A percentile compares a stretch with the other conserved stretches of the same genome.
phyloP scores from a whole-genome alignment of 1,140 invertebrate genomes.

The Cepaea nemoralis region DNA sequence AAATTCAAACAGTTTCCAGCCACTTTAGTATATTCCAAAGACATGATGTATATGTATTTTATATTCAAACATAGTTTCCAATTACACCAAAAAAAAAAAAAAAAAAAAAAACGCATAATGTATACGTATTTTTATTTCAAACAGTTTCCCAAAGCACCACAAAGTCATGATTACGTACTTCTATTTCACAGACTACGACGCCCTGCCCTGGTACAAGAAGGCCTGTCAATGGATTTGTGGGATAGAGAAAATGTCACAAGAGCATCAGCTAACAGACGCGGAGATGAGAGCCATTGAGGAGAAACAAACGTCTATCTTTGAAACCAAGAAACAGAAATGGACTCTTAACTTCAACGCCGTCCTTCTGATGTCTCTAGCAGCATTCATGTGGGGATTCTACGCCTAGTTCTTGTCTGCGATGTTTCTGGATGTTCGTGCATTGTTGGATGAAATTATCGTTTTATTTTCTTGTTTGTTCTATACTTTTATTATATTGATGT shows the following conservation, averaged over 20 bases:
- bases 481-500: too few relatives aligned
- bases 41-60: too few relatives aligned
- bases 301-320: conserved; percentile 63
- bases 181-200: conserved; percentile 45
- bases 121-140: neutral
- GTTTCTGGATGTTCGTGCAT: too few relatives aligned
- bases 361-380: conserved; percentile 63
- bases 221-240: conserved; percentile 68
- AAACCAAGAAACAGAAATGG: conserved; percentile 50
- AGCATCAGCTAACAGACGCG: conserved; percentile 52
- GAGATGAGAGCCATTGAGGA: conserved; percentile 54
- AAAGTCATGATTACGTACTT: too few relatives aligned
- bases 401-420: too few relatives aligned
- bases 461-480: too few relatives aligned
- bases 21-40: too few relatives aligned
- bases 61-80: neutral
- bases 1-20: too few relatives aligned
- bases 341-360: conserved; percentile 66
- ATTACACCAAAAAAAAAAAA: too few relatives aligned
- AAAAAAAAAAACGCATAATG: too few relatives aligned
- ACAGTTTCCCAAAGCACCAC: neutral
- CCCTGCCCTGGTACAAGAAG: conserved; percentile 63
- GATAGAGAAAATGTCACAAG: conserved; percentile 64
- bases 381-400: conserved; percentile 71
- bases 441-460: too few relatives aligned